Conservation (phyloP, 2,888 invertebrate species). For the Globia sparganii region DNA sequence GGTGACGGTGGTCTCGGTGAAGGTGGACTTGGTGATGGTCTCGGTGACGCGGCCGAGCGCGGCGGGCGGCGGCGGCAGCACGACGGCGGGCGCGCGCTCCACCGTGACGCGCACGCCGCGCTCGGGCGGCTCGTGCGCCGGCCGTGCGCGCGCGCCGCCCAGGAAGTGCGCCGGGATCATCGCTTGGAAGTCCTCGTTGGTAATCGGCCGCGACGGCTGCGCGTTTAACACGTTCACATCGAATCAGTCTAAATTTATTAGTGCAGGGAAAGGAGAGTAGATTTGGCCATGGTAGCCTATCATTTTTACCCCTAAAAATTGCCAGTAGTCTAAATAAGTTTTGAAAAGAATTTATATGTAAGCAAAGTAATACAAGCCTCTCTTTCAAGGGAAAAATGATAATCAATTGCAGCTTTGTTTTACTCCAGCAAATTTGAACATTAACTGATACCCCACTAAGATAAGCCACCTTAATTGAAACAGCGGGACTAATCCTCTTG, state of each 20-base stretch:
- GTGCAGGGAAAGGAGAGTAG: constrained; percentile 27
- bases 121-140: constrained; percentile 77
- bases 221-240: constrained; percentile 89
- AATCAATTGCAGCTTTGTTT: neutral
- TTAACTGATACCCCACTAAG: neutral
- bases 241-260: constrained; percentile 73
- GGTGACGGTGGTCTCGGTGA: constrained; percentile 98
- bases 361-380: constrained; percentile 42
- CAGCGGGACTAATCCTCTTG: no score
- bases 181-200: constrained; percentile 98
- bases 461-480: neutral
- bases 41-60: constrained; percentile 97
- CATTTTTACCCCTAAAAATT: constrained; percentile 27
- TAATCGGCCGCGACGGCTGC: constrained; percentile 95
- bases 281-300: constrained; percentile 53
- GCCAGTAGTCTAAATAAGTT: constrained; percentile 10
- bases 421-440: neutral
- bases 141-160: constrained; percentile 77
- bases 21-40: constrained; percentile 98
- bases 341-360: neutral
- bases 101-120: constrained; percentile 95
- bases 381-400: neutral
- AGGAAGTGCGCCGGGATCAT: constrained; percentile 98
- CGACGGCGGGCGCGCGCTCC: constrained; percentile 92
- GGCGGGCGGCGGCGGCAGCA: constrained; percentile 95